Evolutionary conservation across 2,797 vertebrate species (phyloP).

Genomic region (Hypotaenidia okinawae): DNA sequence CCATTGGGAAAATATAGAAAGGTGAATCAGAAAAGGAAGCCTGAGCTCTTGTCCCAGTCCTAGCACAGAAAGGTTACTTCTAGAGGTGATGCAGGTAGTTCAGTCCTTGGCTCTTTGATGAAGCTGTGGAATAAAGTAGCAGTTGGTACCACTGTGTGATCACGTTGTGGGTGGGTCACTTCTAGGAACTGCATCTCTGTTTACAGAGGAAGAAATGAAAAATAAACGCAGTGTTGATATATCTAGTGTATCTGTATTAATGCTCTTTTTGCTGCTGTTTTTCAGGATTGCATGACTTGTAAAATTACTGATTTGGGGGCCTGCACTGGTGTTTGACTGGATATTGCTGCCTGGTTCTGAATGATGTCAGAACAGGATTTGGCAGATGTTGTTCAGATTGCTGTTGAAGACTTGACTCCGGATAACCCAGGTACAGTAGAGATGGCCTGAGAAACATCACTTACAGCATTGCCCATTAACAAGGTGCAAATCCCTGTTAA

Average conservation of each 20-base stretch:
- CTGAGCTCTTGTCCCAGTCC: not conserved
- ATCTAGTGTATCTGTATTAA: not conserved
- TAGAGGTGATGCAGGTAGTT: not conserved
- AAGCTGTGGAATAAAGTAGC: not conserved
- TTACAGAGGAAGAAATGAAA: not conserved
- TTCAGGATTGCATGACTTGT: conserved; percentile 58
- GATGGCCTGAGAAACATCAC: not conserved
- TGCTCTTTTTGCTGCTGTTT: not conserved
- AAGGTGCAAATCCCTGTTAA: not conserved
- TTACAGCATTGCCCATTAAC: not conserved
- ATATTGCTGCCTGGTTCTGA: conserved; percentile 69
- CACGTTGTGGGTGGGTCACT: rapidly evolving
- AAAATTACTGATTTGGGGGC: not conserved
- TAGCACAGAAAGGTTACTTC: rapidly evolving
- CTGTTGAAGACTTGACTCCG: conserved; percentile 91
- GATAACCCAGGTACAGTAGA: conserved; percentile 85
- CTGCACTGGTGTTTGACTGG: not conserved
- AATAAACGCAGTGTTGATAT: rapidly evolving
- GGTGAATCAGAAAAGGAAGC: not conserved
- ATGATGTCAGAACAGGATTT: conserved; percentile 96
- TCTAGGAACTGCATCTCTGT: not conserved
- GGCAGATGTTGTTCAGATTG: conserved; percentile 97
- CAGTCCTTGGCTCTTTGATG: not conserved
- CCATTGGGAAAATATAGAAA: not conserved
- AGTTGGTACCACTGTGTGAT: not conserved